Base-by-base conservation (phyloP, 2,797 vertebrate genomes). In the Pseudotriccus pelzelni region DNA sequence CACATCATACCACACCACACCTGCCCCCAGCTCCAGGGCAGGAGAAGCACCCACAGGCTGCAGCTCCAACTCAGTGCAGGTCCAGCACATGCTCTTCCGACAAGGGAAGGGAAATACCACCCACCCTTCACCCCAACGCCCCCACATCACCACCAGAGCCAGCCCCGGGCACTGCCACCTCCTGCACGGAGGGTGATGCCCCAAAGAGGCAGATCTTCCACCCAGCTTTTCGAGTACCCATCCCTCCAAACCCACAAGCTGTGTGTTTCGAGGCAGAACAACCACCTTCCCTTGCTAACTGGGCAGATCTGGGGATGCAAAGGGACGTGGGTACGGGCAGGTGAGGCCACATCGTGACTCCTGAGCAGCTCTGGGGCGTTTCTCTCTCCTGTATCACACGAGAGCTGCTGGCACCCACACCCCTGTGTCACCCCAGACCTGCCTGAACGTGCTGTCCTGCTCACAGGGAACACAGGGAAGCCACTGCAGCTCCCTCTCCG, bases 241-340 rank as follows among this genome's bases (percentile, higher is more conserved):
- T 0, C 76, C 64, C 82, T 69, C 34, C 75, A 58, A 75, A 58
- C 2, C 28, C 0, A 0, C 1, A 2, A 4, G 23, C 58, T 58
- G 88, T 39, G 2, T 15, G 2, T 70, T 53, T 23, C 5, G 4
- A 15, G 37, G 67, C 50, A 34, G 28, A 60, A 22, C 3, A 49
- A 39, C 27, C 58, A 12, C 55, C 46, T 24, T 16, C 21, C 34
- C 36, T 43, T n/a, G 16, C 22, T 25, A 9, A 5, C 23, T 2
- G 56, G 44, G 32, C 12, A 17, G 22, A 25, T 9, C 62, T 50
- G 72, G 46, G 69, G 37, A 49, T 0, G 6, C 52, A 7, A 10
- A 37, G 27, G 47, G 52, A 23, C 2, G 6, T 0, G 8, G 50
- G 50, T 10, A 34, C 0, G 1, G 0, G 27, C 37, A 44, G 50